Evolutionary conservation across 37 sponge, comb jelly and placozoan genomes (phyloP).

Genomic region (Tethya wilhelma): DNA sequence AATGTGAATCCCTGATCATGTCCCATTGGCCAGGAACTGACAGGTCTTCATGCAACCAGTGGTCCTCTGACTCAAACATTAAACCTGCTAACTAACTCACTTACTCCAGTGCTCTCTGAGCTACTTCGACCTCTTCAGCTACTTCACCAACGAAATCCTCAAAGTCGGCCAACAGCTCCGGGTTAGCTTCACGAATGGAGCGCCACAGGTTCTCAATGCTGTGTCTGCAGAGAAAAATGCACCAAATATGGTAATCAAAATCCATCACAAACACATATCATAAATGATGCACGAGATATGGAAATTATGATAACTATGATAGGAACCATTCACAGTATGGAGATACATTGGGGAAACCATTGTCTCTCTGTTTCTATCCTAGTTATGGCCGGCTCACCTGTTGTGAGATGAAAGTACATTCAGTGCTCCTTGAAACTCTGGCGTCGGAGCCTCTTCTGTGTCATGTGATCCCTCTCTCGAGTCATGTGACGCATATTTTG

Average conservation of each 20-base stretch:
- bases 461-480: neutral
- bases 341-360: neutral
- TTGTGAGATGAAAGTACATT: slow-evolving; percentile 36
- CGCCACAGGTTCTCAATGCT: slow-evolving; percentile 61
- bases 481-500: neutral
- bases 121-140: slow-evolving; percentile 54
- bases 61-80: neutral
- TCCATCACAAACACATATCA: neutral
- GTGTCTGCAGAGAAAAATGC: slow-evolving; percentile 15
- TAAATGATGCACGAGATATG: neutral
- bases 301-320: neutral
- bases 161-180: slow-evolving; percentile 68
- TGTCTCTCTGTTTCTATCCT: neutral
- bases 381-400: slow-evolving; percentile 4
- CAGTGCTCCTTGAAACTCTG: slow-evolving; percentile 19
- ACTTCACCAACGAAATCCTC: slow-evolving; percentile 71
- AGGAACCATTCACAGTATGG: slow-evolving; percentile 1
- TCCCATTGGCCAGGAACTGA: too few relatives aligned
- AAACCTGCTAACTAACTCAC: slow-evolving; percentile 5
- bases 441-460: slow-evolving; percentile 14
- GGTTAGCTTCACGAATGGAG: slow-evolving; percentile 38
- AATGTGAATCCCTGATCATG: too few relatives aligned
- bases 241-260: neutral
- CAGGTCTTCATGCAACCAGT: too few relatives aligned
- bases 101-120: slow-evolving; percentile 69